phyloP scores from a whole-genome alignment of 2,888 invertebrate species.

The Odontomyia ornata region DNA sequence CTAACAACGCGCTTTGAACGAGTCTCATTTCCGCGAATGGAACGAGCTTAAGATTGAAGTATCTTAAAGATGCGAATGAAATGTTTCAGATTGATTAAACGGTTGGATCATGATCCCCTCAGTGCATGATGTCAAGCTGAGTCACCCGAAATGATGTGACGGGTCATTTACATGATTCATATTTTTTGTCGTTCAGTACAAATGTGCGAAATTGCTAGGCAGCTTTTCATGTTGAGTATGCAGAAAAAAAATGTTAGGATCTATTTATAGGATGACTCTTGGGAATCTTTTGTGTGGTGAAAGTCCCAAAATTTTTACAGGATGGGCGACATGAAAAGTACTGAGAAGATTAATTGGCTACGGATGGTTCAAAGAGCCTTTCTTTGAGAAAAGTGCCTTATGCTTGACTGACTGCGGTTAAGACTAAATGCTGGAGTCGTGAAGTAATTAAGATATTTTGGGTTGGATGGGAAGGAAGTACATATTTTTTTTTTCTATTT shows the following conservation, averaged over 20 bases:
- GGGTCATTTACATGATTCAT: conserved; percentile 41
- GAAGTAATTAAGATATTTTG: too few species aligned
- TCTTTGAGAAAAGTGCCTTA: too few species aligned
- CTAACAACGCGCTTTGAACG: too few species aligned
- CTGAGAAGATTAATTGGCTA: conserved; percentile 5
- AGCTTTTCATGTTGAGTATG: neutral
- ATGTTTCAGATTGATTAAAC: neutral
- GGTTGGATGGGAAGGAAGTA: too few species aligned
- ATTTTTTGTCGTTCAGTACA: neutral
- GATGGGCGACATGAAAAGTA: neutral
- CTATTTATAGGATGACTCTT: conserved; percentile 22
- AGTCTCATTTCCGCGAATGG: too few species aligned
- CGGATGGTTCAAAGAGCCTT: too few species aligned
- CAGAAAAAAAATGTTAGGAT: conserved; percentile 12
- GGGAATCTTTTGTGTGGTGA: neutral
- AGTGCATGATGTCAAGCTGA: conserved; percentile 1
- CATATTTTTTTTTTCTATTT: too few species aligned
- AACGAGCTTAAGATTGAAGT: too few species aligned
- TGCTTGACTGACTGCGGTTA: too few species aligned
- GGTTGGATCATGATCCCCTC: neutral
- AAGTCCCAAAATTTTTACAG: neutral
- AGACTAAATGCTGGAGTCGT: too few species aligned
- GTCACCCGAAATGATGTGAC: conserved; percentile 24
- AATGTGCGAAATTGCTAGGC: neutral
- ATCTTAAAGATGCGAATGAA: neutral